phyloP scores from a whole-genome alignment of 2,113 vertebrate species.

The Centropus unirufus region DNA sequence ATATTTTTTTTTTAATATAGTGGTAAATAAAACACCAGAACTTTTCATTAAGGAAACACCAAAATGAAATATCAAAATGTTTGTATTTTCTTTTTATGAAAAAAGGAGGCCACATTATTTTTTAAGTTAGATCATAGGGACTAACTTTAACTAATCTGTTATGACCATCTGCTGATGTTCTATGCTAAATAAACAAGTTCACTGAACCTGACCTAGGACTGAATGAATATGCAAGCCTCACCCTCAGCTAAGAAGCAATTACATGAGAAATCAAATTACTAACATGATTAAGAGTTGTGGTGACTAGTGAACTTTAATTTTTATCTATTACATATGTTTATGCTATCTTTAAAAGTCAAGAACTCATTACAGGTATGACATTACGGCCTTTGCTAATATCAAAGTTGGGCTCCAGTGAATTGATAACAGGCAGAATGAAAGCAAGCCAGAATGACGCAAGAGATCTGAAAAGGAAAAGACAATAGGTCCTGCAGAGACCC shows the following conservation, averaged over 20 bases:
- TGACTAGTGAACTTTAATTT: conserved; percentile 72
- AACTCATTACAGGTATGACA: conserved; percentile 69
- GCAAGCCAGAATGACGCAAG: background rate
- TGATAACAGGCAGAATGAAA: conserved; percentile 70
- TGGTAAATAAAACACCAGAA: too few species aligned
- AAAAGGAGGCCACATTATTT: background rate
- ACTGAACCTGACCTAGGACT: background rate
- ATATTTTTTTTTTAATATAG: too few species aligned
- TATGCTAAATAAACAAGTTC: background rate
- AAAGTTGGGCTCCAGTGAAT: conserved; percentile 53
- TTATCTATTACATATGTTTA: conserved; percentile 68
- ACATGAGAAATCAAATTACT: conserved; percentile 67
- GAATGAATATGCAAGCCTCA: conserved; percentile 19
- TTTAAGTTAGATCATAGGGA: background rate
- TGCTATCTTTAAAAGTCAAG: conserved; percentile 75
- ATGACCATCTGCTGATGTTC: background rate
- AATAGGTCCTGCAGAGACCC: conserved; percentile 42
- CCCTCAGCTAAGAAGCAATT: conserved; percentile 23
- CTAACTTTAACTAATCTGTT: background rate
- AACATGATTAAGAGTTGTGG: conserved; percentile 37
- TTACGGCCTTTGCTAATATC: conserved; percentile 68
- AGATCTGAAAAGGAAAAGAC: conserved; percentile 27
- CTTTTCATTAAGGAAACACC: background rate
- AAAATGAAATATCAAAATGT: background rate
- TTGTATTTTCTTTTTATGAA: background rate